A percentile compares a stretch with the other conserved stretches of the same genome.
Conservation (phyloP, 2,797 vertebrate species). For the Ctenosaura bakeri region DNA sequence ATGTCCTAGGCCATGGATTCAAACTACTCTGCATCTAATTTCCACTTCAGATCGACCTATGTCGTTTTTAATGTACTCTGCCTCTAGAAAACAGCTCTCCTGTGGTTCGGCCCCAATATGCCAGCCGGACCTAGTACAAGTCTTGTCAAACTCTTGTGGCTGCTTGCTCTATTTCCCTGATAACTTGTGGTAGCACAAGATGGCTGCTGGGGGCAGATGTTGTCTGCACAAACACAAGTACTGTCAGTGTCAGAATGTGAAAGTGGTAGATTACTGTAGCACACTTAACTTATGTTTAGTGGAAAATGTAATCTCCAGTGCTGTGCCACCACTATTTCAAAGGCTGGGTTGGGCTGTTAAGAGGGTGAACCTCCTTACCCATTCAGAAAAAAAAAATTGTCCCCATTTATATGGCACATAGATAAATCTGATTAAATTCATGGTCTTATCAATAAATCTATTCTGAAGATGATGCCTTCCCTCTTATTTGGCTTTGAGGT, state of each 20-base stretch:
- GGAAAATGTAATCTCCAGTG: background rate
- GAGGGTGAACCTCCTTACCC: background rate
- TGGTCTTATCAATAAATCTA: background rate
- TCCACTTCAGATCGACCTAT: background rate
- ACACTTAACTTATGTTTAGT: background rate
- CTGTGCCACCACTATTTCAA: background rate
- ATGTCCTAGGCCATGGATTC: too few relatives aligned
- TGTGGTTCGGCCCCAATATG: background rate
- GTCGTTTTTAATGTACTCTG: background rate
- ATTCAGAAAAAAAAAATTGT: background rate
- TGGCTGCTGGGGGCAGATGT: background rate
- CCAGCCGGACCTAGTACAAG: background rate
- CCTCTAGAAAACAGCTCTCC: background rate
- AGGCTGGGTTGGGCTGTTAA: background rate
- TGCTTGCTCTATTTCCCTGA: background rate
- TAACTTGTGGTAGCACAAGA: background rate
- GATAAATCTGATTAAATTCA: background rate
- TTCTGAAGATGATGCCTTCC: background rate
- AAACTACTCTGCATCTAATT: background rate
- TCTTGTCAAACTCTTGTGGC: background rate
- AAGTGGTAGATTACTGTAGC: background rate
- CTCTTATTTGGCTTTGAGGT: background rate
- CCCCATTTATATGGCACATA: background rate
- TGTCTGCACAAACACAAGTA: background rate
- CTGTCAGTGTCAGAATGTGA: background rate